These are phyloP conservation scores for Oophaga sylvatica DNA, from an alignment of 2,797 vertebrate species.

Conservation along the genomic window DNA sequence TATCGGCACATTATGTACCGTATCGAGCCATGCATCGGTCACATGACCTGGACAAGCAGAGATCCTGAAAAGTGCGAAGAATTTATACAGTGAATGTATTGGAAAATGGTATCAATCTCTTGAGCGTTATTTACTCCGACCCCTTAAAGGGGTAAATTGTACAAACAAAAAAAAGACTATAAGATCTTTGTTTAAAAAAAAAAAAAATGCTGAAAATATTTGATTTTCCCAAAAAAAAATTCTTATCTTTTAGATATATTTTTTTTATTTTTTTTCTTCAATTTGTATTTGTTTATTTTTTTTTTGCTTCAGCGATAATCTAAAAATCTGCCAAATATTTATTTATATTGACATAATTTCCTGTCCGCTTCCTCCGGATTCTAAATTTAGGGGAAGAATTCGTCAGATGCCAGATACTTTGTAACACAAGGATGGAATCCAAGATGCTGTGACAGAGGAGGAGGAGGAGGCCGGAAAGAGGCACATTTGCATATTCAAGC, in stretches of 20 bases:
- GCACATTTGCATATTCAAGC: conserved; percentile 31
- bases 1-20: too few species aligned
- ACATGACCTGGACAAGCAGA: background rate
- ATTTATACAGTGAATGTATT: background rate
- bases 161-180: too few species aligned
- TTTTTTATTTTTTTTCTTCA: too few species aligned
- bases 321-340: background rate
- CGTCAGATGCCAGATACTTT: conserved; percentile 41
- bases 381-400: conserved; percentile 38
- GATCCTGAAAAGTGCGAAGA: background rate
- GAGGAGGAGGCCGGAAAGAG: background rate
- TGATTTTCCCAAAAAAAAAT: background rate
- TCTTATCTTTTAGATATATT: too few species aligned
- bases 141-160: too few species aligned
- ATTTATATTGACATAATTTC: conserved; percentile 30
- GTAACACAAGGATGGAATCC: conserved; percentile 50
- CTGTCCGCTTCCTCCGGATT: background rate
- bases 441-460: background rate
- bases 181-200: too few species aligned
- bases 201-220: background rate
- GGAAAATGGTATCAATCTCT: background rate
- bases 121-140: too few species aligned
- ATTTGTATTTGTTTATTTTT: background rate
- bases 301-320: background rate
- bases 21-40: too few species aligned